Evolutionary conservation across 2,888 invertebrate genomes (phyloP), one percentile per base, ranked within the genome.

Genomic region (Crepidodera aurea): DNA sequence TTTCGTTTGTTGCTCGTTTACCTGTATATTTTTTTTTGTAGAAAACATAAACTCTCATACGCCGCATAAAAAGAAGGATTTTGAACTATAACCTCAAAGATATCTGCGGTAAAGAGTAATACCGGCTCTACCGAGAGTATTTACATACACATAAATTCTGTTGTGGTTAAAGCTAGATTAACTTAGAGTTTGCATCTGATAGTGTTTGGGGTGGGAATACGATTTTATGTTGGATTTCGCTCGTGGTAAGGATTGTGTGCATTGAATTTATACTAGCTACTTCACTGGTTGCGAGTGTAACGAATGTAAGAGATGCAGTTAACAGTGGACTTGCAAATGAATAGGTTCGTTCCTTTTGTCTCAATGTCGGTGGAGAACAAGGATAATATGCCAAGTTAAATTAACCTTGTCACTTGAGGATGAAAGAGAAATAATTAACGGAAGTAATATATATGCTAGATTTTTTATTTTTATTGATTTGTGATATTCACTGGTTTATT

Each of bases 151-250:
- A 67, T 65, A 70, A 58, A 66, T 65, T 57, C 57, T 15, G 64
- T 51, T 39, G 48, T 54, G 58, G 66, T 62, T 66, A 63, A 64
- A 61, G 60, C 66, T 62, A 65, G 70, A 67, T 70, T 67, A 70
- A 67, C 65, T 69, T 62, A 44, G 53, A 67, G 62, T 67, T 69
- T 66, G 60, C 67, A 62, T 67, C 58, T 55, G 62, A 69, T 65
- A 58, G 61, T 60, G 62, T 60, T 58, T 51, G 46, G 56, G 59
- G 44, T 55, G 60, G 56, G 63, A 65, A 70, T 65, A 39, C 63
- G 65, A 69, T 69, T 67, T 64, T 66, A 66, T 60, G 60, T 69
- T 59, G 62, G 61, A 64, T 61, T 59, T 55, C 55, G 60, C 48
- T 62, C 39, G 58, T 18, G 53, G 46, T 40, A 32, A 39, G 48